phyloP scores from a whole-genome alignment of 30 jellyfish, hydroid and myxozoan genomes.

The Pelagia noctiluca region DNA sequence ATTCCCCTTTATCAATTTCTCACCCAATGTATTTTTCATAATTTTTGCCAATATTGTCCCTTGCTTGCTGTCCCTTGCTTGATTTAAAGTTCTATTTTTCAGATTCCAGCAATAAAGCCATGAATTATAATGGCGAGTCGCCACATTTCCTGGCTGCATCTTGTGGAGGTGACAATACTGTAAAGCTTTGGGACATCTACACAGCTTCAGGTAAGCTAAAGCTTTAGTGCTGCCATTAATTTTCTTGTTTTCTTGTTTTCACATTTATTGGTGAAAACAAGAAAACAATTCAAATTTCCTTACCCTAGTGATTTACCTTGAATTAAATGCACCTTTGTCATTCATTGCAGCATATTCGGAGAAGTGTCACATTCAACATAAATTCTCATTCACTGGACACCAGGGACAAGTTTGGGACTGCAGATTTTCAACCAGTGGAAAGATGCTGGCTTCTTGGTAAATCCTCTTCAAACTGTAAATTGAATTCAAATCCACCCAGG shows the following conservation, averaged over 20 bases:
- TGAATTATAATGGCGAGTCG: conserved; percentile 78
- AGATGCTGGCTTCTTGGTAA: conserved; percentile 94
- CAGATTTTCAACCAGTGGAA: conserved; percentile 85
- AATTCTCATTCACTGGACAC: conserved; percentile 82
- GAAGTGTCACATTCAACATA: conserved; percentile 78
- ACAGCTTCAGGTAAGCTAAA: conserved; percentile 92
- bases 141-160: conserved; percentile 95
- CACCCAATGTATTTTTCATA: no score
- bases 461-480: no score
- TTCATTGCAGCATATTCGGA: conserved; percentile 80
- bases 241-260: not conserved
- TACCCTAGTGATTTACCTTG: no score
- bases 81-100: no score
- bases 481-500: no score
- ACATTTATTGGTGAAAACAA: no score
- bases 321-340: no score
- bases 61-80: no score
- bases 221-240: not conserved
- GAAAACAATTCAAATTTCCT: no score
- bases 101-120: conserved; percentile 24
- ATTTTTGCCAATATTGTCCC: no score
- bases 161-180: conserved; percentile 97
- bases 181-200: conserved; percentile 89
- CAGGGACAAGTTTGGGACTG: conserved; percentile 95
- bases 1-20: no score